Evolutionary conservation across 2,113 vertebrate genomes (phyloP), one percentile per base, ranked within the genome.

Genomic region (Monopterus albus): DNA sequence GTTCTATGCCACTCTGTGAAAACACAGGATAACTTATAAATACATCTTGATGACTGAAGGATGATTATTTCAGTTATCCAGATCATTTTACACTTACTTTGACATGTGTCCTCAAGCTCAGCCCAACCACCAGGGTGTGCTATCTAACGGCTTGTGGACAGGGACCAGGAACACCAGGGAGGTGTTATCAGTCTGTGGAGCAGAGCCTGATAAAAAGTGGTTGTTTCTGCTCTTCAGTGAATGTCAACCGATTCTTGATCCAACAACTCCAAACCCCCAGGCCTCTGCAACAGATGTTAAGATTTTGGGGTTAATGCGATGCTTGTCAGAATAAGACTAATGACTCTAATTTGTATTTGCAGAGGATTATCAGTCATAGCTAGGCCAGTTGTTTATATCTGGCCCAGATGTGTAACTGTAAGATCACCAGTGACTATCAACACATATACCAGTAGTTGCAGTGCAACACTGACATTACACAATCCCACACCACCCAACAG

Each of bases 121-220:
- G 46, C 25, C 26, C 15, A 21, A 12, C 79, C 71, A 82, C 38
- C 55, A 86, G 85, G 49, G 69, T 6, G 81, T 35, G 76, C 75
- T 68, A 36, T n/a, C 25, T 1, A 7, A 3, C 55, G 21, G 25
- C 70, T 6, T 18, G 17, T 28, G 38, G 55, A 21, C 18, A 17
- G 14, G 5, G 29, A 13, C 11, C 15, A 38, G 17, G 45, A 14
- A 50, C 33, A 33, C 3, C 18, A 33, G 5, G 45, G 43, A 4
- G 47, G 51, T 23, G 25, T 2, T n/a, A 17, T 31, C 3, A 26
- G 1, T 36, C 18, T 45, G 17, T 14, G 36, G 13, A 65, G 29
- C 5, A 11, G 7, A 70, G 28, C 2, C 29, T 10, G 25, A 26
- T 18, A 8, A 36, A 68, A 72, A 5, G 11, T 29, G 17, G 38